Evolutionary conservation across 37 sponge, comb jelly and placozoan species (phyloP), one percentile per base, ranked within the genome.

Genomic region (Geodia barretti): DNA sequence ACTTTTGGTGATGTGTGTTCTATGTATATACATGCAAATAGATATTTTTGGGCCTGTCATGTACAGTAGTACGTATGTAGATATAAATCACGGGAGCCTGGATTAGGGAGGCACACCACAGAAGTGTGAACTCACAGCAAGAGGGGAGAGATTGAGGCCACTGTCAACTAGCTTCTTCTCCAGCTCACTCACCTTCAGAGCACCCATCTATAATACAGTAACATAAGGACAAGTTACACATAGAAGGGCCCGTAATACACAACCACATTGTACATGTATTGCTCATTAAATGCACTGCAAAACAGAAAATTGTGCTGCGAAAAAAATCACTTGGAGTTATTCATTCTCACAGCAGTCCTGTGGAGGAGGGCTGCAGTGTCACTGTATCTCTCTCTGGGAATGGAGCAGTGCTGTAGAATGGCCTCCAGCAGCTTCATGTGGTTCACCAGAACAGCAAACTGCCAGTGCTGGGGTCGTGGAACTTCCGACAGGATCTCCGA

Each of bases 401-500:
- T 81, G 41, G 88, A 90, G 82, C 89, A 94, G 83, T 84, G 74
- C 9, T 70, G 59, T 36, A 94, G 64, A 23, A 94, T 70, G 34
- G 85, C 83, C 31, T 79, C 54, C 41, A 88, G 43, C 30, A 94
- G 86, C 4, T 77, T 79, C 19, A 87, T 84, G 78, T 94, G 95
- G 67, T 79, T 88, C 37, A 94, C 25, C 63, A 59, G 58, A n/a
- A 94, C 47, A 32, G 59, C 66, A 43, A 64, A 94, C 59, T 78
- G 79, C 69, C 39, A 24, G 3, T 84, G 80, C 74, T 91, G 89
- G 29, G 88, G 89, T 28, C 70, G 69, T 17, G 88, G 92, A 25
- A 91, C 40, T 62, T 91, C 88, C 32, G 68, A 42, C 28, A 94
- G 70, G 17, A 94, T 70, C 64, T 94, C 92, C 7, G 83, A 83